phyloP scores from a whole-genome alignment of 1,140 invertebrate species.

The Penaeus vannamei region DNA sequence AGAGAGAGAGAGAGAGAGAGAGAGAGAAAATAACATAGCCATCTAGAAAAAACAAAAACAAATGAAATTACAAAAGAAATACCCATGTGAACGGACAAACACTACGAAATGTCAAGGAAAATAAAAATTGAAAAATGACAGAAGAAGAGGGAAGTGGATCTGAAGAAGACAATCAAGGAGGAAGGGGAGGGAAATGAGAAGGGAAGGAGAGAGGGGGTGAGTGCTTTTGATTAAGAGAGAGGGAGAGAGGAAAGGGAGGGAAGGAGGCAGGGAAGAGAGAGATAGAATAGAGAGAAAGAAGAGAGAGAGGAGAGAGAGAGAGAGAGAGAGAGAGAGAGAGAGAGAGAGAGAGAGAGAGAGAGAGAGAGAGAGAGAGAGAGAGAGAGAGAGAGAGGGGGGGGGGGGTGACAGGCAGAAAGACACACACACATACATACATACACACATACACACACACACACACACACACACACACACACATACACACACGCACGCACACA shows the following conservation, averaged over 20 bases:
- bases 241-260: slow-evolving; percentile 8
- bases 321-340: neutral
- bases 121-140: neutral
- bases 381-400: neutral
- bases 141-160: no score
- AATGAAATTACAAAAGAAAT: neutral
- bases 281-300: neutral
- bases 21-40: neutral
- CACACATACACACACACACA: no score
- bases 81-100: neutral
- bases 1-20: slow-evolving; percentile 5
- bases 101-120: neutral
- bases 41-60: neutral
- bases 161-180: neutral
- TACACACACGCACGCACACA: no score
- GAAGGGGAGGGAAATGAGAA: neutral
- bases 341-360: neutral
- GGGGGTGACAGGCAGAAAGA: no score
- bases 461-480: no score
- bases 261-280: neutral
- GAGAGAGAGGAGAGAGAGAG: neutral
- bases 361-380: neutral
- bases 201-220: neutral
- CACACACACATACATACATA: no score
- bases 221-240: neutral